Base-by-base conservation (phyloP, 2,113 vertebrate genomes). In the Sorex fumeus region DNA sequence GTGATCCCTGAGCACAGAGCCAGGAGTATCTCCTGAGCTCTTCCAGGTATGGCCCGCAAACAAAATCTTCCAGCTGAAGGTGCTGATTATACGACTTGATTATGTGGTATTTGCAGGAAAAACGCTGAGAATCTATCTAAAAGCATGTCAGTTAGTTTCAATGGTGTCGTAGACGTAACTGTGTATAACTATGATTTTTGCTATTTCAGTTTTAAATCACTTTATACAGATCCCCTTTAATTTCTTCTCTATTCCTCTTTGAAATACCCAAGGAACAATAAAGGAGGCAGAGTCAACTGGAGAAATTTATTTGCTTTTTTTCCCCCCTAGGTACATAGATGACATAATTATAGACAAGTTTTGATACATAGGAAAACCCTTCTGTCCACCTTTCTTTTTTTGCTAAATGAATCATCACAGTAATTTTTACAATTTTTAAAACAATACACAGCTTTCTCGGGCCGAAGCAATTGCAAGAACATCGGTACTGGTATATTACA, bases 401-500 rank as follows among this genome's bases (percentile, higher is more conserved):
- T 98, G 97, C 98, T 98, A 98, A 98, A 98, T 98, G 98, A 98
- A 99, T 99, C 97, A 97, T 98, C 98, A 99, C 98, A 98, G 98
- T 99, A 97, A 98, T 98, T 98, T 99, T 98, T 99, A 99, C 98
- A 99, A 97, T 97, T 98, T 98, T 98, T 98, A 98, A 99, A 99
- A 99, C 98, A 99, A 98, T 98, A 98, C 98, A 99, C 84, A 97
- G 93, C 92, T 93, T 96, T 95, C 97, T 97, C 97, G 97, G 97
- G 98, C 96, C 84, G 97, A 98, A 99, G 62, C 91, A 98, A 98
- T 98, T 98, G 98, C 98, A 98, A 98, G 97, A 98, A 98, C 98
- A 97, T 98, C 97, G 98, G 98, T 99, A 98, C 98, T 98, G 98
- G 98, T 99, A 99, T 99, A 98, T 98, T 99, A 99, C 99, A 99